Evolutionary conservation across 2,113 vertebrate genomes (phyloP).

Genomic region (Zonotrichia leucophrys): DNA sequence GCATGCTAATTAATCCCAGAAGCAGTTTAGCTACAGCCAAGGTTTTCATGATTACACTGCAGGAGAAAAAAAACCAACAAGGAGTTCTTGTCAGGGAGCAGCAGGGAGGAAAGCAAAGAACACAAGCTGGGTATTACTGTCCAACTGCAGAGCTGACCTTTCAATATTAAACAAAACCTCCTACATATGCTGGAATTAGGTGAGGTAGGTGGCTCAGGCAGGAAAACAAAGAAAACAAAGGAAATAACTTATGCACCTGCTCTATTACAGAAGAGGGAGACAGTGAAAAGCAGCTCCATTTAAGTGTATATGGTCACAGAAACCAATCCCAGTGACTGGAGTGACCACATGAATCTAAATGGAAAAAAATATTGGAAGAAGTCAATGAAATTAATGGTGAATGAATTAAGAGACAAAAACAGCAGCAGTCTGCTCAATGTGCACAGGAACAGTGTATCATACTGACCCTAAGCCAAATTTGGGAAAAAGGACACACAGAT

Average conservation of each 20-base stretch:
- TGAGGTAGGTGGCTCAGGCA: not conserved
- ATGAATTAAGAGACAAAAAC: not conserved
- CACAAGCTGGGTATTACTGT: not conserved
- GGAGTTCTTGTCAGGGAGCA: not conserved
- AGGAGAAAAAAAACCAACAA: not conserved
- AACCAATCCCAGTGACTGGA: not conserved
- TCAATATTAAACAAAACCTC: not conserved
- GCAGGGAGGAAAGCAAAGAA: not conserved
- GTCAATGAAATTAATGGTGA: not conserved
- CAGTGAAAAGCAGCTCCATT: not conserved
- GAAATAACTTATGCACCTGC: not conserved
- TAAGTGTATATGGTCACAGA: not conserved
- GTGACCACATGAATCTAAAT: not conserved
- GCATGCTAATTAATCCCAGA: not conserved
- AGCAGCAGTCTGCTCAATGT: not conserved
- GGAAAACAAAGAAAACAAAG: not conserved
- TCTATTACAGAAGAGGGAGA: not conserved
- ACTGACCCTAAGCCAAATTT: not conserved
- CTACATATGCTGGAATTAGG: not conserved
- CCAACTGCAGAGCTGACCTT: conserved; percentile 2
- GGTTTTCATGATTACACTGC: not conserved
- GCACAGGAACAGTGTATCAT: not conserved
- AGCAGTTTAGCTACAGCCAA: not conserved
- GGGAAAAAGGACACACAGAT: not conserved
- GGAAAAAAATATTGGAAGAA: not conserved